phyloP scores from a whole-genome alignment of 2,797 vertebrate genomes.

The Melanogrammus aeglefinus region DNA sequence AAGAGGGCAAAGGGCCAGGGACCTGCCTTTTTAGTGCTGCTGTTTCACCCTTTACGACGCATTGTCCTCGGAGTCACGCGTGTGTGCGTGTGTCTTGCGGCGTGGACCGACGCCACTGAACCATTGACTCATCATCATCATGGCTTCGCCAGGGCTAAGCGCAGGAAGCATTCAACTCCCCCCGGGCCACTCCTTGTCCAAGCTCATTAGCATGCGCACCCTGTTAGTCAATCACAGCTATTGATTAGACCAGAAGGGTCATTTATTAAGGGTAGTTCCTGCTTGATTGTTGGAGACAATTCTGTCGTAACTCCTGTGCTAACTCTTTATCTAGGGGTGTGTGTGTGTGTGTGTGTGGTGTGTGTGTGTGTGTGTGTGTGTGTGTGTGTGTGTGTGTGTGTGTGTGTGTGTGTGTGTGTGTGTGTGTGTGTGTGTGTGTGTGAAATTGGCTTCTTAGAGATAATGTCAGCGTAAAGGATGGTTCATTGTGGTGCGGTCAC shows the following conservation, averaged over 20 bases:
- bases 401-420: too few species aligned
- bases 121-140: slow-evolving; percentile 42
- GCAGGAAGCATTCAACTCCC: slow-evolving; percentile 50
- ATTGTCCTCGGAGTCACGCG: slow-evolving; percentile 28
- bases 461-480: slow-evolving; percentile 36
- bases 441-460: slow-evolving; percentile 33
- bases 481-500: slow-evolving; percentile 5
- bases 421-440: background rate
- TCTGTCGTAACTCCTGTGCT: slow-evolving; percentile 29
- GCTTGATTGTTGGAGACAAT: slow-evolving; percentile 38
- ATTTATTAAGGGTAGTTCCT: slow-evolving; percentile 26
- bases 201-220: slow-evolving; percentile 56
- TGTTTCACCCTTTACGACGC: slow-evolving; percentile 36
- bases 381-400: too few species aligned
- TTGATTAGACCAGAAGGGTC: slow-evolving; percentile 46
- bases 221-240: slow-evolving; percentile 51
- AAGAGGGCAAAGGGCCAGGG: slow-evolving; percentile 45
- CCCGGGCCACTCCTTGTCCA: slow-evolving; percentile 35
- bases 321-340: slow-evolving; percentile 36
- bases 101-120: slow-evolving; percentile 39
- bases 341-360: background rate
- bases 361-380: too few species aligned
- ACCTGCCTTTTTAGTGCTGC: slow-evolving; percentile 35
- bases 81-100: slow-evolving; percentile 17
- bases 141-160: slow-evolving; percentile 31